phyloP scores from a whole-genome alignment of 2,888 invertebrate genomes.

The Platerodrilus igneus region DNA sequence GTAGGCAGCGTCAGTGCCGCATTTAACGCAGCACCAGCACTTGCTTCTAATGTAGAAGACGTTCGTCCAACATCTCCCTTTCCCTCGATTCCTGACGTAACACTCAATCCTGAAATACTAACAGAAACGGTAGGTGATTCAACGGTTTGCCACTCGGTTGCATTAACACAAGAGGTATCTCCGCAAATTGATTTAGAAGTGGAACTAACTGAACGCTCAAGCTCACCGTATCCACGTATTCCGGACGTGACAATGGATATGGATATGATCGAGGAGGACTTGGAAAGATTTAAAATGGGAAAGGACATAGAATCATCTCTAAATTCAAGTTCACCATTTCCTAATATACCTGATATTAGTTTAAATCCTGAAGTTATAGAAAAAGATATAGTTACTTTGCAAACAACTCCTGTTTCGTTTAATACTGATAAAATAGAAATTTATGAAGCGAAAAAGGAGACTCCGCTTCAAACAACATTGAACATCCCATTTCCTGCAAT shows the following conservation, averaged over 20 bases:
- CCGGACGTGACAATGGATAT: slow-evolving; percentile 33
- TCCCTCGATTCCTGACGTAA: slow-evolving; percentile 37
- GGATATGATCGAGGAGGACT: slow-evolving; percentile 31
- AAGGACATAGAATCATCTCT: slow-evolving; percentile 22
- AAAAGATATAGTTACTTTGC: slow-evolving; percentile 35
- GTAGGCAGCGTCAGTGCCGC: slow-evolving; percentile 39
- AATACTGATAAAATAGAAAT: no score
- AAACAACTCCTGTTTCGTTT: slow-evolving; percentile 38
- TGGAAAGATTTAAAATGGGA: slow-evolving; percentile 26
- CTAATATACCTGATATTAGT: slow-evolving; percentile 38
- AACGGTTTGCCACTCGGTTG: slow-evolving; percentile 17
- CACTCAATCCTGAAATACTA: slow-evolving; percentile 29
- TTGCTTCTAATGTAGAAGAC: slow-evolving; percentile 22
- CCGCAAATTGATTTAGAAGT: background rate
- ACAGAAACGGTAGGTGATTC: slow-evolving; percentile 19
- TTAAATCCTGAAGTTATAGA: slow-evolving; percentile 40
- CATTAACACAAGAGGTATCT: slow-evolving; percentile 9
- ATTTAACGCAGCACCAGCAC: slow-evolving; percentile 33
- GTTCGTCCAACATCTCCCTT: slow-evolving; percentile 33
- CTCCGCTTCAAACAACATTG: slow-evolving; percentile 3
- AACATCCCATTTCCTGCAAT: slow-evolving; percentile 35
- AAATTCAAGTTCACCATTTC: slow-evolving; percentile 37
- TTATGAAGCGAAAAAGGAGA: background rate
- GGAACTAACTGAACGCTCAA: slow-evolving; percentile 27
- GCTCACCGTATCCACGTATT: slow-evolving; percentile 36